Base-by-base conservation (phyloP, 2,888 invertebrate genomes). In the Autographa gamma region DNA sequence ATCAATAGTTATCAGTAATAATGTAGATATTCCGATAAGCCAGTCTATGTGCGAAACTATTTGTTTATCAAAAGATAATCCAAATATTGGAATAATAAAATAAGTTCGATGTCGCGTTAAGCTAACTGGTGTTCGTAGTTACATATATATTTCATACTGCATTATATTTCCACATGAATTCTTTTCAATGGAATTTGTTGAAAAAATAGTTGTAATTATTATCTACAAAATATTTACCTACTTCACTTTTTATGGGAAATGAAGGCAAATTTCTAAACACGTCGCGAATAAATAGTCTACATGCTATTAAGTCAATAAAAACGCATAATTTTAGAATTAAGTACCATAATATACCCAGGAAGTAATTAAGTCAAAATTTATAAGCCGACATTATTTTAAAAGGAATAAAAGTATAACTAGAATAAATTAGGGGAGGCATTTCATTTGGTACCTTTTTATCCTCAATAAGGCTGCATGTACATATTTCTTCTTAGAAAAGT, bases 401-500 rank as follows among this genome's bases (percentile, higher is more conserved):
- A 72, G 38, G 58, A 62, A 74, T 76, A 60, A 76, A 78, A 80
- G 65, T 83, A 84, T 75, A 76, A 74, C 74, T 71, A 77, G 77
- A 74, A 74, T 66, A 84, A 85, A 86, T 88, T 85, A 84, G 74
- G 78, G 79, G 72, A 74, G 79, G 79, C 71, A 76, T 82, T 81
- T 81, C 81, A 82, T 78, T 85, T 81, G 66, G 71, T 77, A 77
- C 74, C 79, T 76, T 79, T 43, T 69, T 69, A 74, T 80, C 83
- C 81, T 80, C 80, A 80, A 84, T 84, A 85, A 83, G 72, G 79
- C 76, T 80, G 77, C 78, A 83, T 84, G 79, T 84, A 71, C 73
- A 79, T 83, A 86, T 88, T 88, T 90, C 87, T 89, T 84, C 81
- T 85, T 84, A 86, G 81, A 76, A 86, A 86, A 90, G 87, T 89